phyloP scores from a whole-genome alignment of 2,797 vertebrate species.

The Euthynnus affinis region DNA sequence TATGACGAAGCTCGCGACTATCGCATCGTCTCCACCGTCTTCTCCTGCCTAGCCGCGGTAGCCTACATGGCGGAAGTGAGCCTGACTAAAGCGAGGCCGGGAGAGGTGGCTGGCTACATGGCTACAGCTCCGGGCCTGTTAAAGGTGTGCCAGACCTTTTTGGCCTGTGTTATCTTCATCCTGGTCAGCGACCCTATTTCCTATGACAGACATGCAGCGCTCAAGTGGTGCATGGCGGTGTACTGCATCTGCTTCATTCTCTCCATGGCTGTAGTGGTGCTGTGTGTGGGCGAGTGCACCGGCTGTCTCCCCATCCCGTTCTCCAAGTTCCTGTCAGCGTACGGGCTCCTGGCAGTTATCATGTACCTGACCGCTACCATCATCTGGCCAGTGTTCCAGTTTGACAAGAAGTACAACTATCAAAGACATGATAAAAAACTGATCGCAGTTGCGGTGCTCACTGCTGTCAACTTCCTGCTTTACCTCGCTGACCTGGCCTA shows the following conservation, averaged over 20 bases:
- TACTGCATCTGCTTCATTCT: constrained; percentile 95
- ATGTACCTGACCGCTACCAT: constrained; percentile 89
- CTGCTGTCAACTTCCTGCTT: constrained; percentile 84
- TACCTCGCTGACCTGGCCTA: constrained; percentile 84
- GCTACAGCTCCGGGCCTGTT: constrained; percentile 90
- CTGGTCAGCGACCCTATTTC: constrained; percentile 78
- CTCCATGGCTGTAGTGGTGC: constrained; percentile 88
- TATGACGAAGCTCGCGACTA: background rate
- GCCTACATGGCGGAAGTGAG: constrained; percentile 90
- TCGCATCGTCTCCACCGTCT: constrained; percentile 86
- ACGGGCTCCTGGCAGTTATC: constrained; percentile 86
- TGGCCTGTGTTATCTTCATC: constrained; percentile 92
- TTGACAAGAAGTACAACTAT: constrained; percentile 56
- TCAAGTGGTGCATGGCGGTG: constrained; percentile 92
- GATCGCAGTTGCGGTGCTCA: constrained; percentile 75
- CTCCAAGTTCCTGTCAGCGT: constrained; percentile 88
- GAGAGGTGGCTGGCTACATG: constrained; percentile 93
- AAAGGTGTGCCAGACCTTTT: constrained; percentile 92
- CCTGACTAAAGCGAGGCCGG: constrained; percentile 88
- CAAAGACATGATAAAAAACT: fast-evolving
- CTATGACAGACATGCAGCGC: constrained; percentile 72
- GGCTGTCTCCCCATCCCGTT: constrained; percentile 89
- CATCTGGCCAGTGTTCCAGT: constrained; percentile 92
- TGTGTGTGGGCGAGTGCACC: constrained; percentile 91
- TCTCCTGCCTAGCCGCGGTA: constrained; percentile 89